A percentile compares a stretch with the other conserved stretches of the same genome.
phyloP scores from a whole-genome alignment of 37 sponge, comb jelly and placozoan species.

The Chondrosia reniformis region DNA sequence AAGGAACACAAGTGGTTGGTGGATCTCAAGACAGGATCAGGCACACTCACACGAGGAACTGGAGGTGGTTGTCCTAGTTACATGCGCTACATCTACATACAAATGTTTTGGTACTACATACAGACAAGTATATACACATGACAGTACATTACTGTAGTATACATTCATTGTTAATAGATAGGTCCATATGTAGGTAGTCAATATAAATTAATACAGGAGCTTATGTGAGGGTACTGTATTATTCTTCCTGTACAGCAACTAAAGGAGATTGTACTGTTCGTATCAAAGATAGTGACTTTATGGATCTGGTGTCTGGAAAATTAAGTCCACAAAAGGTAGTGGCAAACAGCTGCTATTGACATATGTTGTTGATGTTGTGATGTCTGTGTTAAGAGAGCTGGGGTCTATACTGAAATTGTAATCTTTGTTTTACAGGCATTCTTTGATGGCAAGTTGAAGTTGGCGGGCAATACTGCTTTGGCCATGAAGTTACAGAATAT shows the following conservation, averaged over 20 bases:
- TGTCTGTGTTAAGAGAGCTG: no score
- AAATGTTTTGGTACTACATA: neutral
- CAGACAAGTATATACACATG: no score
- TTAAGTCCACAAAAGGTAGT: slow-evolving; percentile 78
- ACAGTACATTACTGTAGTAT: no score
- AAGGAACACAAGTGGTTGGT: slow-evolving; percentile 56
- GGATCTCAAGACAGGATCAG: slow-evolving; percentile 75
- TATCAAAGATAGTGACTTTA: slow-evolving; percentile 76
- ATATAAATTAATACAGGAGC: no score
- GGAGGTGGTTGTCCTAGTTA: neutral
- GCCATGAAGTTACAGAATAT: slow-evolving; percentile 83
- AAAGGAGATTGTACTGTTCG: slow-evolving; percentile 78
- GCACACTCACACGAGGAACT: slow-evolving; percentile 62
- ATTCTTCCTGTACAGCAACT: slow-evolving; percentile 21
- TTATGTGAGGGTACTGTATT: no score
- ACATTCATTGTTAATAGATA: no score
- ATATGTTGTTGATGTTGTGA: neutral
- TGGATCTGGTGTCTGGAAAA: slow-evolving; percentile 84
- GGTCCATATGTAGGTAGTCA: no score
- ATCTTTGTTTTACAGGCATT: slow-evolving; percentile 78
- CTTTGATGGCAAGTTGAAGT: slow-evolving; percentile 88
- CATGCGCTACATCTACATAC: neutral
- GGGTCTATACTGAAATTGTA: neutral
- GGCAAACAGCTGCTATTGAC: neutral
- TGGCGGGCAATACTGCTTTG: slow-evolving; percentile 83